A percentile compares a stretch with the other conserved stretches of the same genome.
These are phyloP conservation scores for Automeris io DNA, from an alignment of 2,888 invertebrate species.

Conservation along the genomic window DNA sequence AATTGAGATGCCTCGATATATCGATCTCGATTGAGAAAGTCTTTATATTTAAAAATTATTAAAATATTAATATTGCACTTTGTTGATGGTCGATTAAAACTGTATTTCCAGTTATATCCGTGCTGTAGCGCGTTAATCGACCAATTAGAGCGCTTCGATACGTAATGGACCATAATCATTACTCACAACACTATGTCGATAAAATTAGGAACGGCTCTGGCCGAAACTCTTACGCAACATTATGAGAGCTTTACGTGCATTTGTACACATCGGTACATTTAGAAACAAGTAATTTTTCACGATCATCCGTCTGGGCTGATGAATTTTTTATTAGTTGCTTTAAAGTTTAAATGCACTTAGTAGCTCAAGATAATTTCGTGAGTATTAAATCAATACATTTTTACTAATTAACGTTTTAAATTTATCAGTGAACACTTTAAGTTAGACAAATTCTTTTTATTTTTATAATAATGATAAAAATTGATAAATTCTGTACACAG, in stretches of 20 bases:
- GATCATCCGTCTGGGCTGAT: neutral
- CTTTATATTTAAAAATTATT: neutral
- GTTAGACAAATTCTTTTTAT: no score
- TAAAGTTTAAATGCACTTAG: neutral
- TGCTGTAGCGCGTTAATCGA: slow-evolving; percentile 33
- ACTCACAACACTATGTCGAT: slow-evolving; percentile 46
- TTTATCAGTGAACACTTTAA: no score
- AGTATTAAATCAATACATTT: no score
- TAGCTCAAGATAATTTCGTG: no score
- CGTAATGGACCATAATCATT: slow-evolving; percentile 51
- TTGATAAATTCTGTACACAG: no score
- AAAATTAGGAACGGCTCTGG: slow-evolving; percentile 39
- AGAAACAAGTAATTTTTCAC: slow-evolving; percentile 4
- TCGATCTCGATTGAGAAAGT: neutral
- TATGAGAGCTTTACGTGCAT: slow-evolving; percentile 3
- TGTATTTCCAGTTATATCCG: slow-evolving; percentile 21
- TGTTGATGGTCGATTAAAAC: slow-evolving; percentile 12
- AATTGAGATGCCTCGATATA: neutral
- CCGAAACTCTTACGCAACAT: slow-evolving; percentile 38
- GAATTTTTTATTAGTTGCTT: neutral
- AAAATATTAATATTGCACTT: slow-evolving; percentile 1
- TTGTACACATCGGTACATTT: neutral
- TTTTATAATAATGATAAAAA: no score
- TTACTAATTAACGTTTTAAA: no score
- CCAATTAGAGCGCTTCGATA: slow-evolving; percentile 38